phyloP scores from a whole-genome alignment of 2,888 invertebrate species.

The Exocentrus adspersus region DNA sequence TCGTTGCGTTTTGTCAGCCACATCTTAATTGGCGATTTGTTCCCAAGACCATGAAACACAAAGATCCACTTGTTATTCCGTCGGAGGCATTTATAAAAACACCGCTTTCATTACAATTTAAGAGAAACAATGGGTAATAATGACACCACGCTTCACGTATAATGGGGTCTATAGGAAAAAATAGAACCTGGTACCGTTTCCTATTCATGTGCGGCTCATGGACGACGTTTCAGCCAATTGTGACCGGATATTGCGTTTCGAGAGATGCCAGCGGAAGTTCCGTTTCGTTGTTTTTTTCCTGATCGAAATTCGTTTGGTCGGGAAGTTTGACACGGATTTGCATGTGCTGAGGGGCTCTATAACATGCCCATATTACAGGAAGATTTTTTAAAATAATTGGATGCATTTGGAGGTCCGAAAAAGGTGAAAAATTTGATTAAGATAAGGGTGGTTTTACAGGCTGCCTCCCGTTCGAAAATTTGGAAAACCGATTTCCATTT shows the following conservation, averaged over 20 bases:
- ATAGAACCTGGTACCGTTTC: conserved; percentile 12
- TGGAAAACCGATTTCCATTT: no score
- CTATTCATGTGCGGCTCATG: neutral
- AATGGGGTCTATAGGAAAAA: conserved; percentile 6
- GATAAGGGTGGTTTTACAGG: no score
- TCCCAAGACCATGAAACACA: neutral
- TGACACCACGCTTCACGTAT: conserved; percentile 15
- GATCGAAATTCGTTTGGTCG: neutral
- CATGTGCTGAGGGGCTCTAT: no score
- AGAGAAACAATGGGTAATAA: conserved; percentile 6
- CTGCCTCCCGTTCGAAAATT: no score
- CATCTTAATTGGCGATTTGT: neutral
- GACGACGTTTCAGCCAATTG: neutral
- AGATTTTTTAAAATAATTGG: no score
- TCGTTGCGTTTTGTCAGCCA: no score
- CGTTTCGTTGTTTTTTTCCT: conserved; percentile 8
- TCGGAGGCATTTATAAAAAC: neutral
- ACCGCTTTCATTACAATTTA: conserved; percentile 1
- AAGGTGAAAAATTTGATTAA: no score
- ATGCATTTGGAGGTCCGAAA: no score
- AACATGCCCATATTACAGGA: no score
- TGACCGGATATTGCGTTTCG: conserved; percentile 21
- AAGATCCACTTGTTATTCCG: neutral
- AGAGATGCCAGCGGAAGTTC: conserved; percentile 17
- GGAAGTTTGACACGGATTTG: neutral